Evolutionary conservation across 2,113 vertebrate genomes (phyloP).

Genomic region (Gracilinanus agilis): DNA sequence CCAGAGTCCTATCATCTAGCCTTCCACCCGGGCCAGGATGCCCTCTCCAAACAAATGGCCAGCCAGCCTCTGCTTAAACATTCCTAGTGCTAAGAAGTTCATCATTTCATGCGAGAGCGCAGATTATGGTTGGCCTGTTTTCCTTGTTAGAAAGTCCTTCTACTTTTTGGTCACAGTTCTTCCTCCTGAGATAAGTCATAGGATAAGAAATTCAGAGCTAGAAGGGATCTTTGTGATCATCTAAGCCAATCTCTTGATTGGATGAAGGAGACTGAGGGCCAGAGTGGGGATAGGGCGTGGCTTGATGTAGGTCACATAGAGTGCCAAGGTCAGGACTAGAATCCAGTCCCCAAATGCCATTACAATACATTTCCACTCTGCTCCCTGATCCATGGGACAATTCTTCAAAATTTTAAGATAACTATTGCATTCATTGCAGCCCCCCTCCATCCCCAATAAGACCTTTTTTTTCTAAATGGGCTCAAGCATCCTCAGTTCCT

Average conservation of each 20-base stretch:
- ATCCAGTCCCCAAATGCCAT: neutral
- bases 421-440: neutral
- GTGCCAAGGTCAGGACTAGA: neutral
- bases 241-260: neutral
- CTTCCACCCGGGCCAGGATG: neutral
- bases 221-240: neutral
- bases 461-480: neutral
- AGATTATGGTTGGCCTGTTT: neutral
- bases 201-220: neutral
- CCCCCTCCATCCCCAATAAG: neutral
- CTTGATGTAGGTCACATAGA: neutral
- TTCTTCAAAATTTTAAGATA: neutral
- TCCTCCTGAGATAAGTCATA: neutral
- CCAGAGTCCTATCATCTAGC: neutral
- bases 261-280: neutral
- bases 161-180: neutral
- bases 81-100: conserved; percentile 15
- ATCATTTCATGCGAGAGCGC: neutral
- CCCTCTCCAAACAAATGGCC: neutral
- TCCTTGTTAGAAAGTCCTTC: neutral
- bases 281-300: neutral
- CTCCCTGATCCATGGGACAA: neutral
- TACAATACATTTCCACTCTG: neutral
- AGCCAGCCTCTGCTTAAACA: conserved; percentile 28
- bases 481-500: neutral